These are phyloP conservation scores for Atrina japonica DNA, from an alignment of 2,888 invertebrate genomes.

Conservation along the genomic window DNA sequence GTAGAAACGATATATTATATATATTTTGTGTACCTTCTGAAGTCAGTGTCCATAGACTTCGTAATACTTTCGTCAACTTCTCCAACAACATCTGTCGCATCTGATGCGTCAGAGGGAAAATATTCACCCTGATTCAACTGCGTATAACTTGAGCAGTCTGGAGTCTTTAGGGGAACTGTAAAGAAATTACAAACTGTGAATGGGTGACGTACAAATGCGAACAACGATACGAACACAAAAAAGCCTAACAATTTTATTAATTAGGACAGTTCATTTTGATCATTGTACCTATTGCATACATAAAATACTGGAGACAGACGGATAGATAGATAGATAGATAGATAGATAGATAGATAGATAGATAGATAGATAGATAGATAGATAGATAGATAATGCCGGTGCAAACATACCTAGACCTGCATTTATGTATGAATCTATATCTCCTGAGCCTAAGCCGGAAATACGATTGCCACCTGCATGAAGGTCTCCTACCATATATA, in stretches of 20 bases:
- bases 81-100: conserved; percentile 56
- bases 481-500: conserved; percentile 60
- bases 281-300: background rate
- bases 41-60: conserved; percentile 53
- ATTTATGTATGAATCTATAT: conserved; percentile 50
- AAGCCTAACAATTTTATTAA: too few relatives aligned
- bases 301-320: too few relatives aligned
- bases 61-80: conserved; percentile 56
- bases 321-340: background rate
- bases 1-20: too few relatives aligned
- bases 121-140: conserved; percentile 45
- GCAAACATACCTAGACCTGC: conserved; percentile 51
- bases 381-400: background rate
- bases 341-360: background rate
- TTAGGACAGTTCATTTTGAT: too few relatives aligned
- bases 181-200: background rate
- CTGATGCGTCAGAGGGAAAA: conserved; percentile 50
- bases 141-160: conserved; percentile 42
- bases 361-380: background rate
- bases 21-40: conserved; percentile 53
- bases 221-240: too few relatives aligned
- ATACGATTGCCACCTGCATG: conserved; percentile 39
- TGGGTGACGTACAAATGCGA: background rate
- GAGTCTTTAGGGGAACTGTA: conserved; percentile 30
- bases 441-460: conserved; percentile 16